Conservation (phyloP, 2,113 vertebrate species). For the Phylloscopus trochiloides region DNA sequence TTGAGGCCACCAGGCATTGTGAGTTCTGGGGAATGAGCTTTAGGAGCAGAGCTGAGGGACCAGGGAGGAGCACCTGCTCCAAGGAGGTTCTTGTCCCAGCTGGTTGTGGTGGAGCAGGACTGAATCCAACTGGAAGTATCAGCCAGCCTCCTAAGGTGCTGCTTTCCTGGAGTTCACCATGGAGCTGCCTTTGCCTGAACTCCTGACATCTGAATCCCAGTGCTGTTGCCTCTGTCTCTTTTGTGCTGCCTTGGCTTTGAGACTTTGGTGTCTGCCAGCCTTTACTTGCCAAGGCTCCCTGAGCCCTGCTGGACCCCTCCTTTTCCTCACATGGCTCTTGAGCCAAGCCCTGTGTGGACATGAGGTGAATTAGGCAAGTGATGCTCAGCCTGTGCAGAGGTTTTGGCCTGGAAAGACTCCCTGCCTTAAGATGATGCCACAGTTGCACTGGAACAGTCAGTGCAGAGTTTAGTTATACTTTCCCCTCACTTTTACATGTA, state of each 20-base stretch:
- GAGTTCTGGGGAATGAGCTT: neutral
- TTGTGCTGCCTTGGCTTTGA: neutral
- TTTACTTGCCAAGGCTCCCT: neutral
- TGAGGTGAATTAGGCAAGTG: neutral
- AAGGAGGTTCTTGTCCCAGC: neutral
- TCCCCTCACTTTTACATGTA: fast-evolving
- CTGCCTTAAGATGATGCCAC: neutral
- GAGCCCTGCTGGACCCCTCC: neutral
- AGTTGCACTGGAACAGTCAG: neutral
- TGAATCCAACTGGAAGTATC: neutral
- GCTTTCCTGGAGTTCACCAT: neutral
- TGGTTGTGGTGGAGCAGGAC: neutral
- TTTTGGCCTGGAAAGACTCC: neutral
- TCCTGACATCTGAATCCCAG: neutral
- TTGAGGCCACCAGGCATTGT: neutral
- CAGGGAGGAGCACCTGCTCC: neutral
- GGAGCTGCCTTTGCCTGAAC: neutral
- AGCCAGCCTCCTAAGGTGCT: neutral
- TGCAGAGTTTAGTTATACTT: neutral
- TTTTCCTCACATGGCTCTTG: neutral
- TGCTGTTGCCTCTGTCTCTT: neutral
- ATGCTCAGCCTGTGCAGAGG: neutral
- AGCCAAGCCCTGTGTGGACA: neutral
- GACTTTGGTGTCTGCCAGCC: neutral
- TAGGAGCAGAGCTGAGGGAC: fast-evolving